Base-by-base conservation (phyloP, 2,113 vertebrate species). In the Cheilinus undulatus region DNA sequence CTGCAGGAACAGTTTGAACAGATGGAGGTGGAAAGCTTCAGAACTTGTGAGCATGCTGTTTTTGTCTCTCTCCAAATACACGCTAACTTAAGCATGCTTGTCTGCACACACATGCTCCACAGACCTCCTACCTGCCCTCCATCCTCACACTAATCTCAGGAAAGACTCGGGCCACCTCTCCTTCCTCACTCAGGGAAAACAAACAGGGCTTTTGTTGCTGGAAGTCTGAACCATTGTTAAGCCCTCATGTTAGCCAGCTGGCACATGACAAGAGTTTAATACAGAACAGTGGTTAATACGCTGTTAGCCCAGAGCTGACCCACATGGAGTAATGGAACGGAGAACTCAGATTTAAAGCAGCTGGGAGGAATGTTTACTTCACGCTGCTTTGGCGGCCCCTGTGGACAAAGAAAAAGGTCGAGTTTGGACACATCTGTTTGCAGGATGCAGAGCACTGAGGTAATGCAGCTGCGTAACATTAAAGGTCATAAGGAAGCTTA, bases 1-100 rank as follows among this genome's bases (percentile, higher is more conserved):
- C 3, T 23, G 10, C 13, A 45, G 54, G 28, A 40, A 53, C 12
- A 42, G 36, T 19, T 38, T 15, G 28, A 58, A 20, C 81, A 82
- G 66, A 82, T 74, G 83, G 72, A 30, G 23, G 32, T 51, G 56
- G 59, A 62, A 36, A 14, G 82, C 76, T 57, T 70, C 80, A 48
- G 69, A 66, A 58, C 57, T 49, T 32, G 7, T 38, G 7, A 59
- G 32, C 23, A 4, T 3, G 8, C 45, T 46, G 4, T 49, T 30
- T 52, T 15, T 8, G 15, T 40, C 34, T 30, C 22, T 30, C 14
- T 40, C n/a, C 9, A 14, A 22, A 15, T 7, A 64, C 28, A 30
- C 15, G 19, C 22, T 32, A 34, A 40, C 0, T 0, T 46, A 22
- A 1, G 9, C 59, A 46, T 8, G 30, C 26, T 14, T 19, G 17